Base-by-base conservation (phyloP, 2,888 invertebrate species). In the Thera britannica region DNA sequence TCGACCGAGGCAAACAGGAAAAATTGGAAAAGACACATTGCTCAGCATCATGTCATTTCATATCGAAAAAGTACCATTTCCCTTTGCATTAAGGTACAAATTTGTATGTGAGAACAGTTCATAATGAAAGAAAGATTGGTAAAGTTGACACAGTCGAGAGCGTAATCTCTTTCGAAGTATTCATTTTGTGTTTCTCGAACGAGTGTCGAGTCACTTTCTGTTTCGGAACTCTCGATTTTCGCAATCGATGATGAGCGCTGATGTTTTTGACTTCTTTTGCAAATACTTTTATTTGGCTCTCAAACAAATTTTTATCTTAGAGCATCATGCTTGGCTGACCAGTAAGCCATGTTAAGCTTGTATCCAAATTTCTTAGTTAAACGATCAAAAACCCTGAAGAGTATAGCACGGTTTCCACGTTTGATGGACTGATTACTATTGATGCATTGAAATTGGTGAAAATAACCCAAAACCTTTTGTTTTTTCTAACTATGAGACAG, bases 131-230 rank as follows among this genome's bases (percentile, higher is more conserved):
- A 80, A 81, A 82, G 80, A 86, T 85, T 80, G 83, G 81, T 77
- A 80, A 82, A 84, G 84, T 85, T 83, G 87, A 84, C 82, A 77
- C 74, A 78, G 74, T 72, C 75, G 81, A 82, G 79, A 79, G 75
- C 81, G 85, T 86, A 85, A 86, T 86, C 84, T 85, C 77, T 82
- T 82, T 79, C 79, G 72, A 79, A 84, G 84, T 79, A 79, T 82
- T 83, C 82, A 81, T 84, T 82, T 80, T 78, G 80, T 77, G 67
- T 67, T 72, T 70, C 58, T 44, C 64, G 71, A 68, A 68, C 70
- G 66, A 68, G 72, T 68, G 70, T 60, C 65, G 49, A 36, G 73
- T 67, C 69, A 67, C 65, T 67, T 70, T 71, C 59, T 58, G 67
- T 67, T 66, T 65, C 9, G 48, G 11, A 36, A 57, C 67, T 67